Evolutionary conservation across 2,113 vertebrate genomes (phyloP).

Genomic region (Bothrops jararaca): DNA sequence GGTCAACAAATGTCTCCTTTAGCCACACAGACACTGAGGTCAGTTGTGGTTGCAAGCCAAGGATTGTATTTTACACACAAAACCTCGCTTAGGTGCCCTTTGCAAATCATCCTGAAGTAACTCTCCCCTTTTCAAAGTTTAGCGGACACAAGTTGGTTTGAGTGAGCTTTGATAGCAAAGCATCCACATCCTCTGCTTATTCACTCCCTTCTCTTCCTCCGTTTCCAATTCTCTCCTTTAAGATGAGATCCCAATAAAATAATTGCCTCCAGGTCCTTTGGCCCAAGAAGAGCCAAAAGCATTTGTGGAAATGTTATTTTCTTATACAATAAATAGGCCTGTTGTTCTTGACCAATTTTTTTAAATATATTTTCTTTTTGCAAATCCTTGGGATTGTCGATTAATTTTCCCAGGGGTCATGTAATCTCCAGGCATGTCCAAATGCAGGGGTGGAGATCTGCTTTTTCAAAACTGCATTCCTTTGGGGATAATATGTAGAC

Average conservation of each 20-base stretch:
- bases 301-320: background rate
- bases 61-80: no score
- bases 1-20: no score
- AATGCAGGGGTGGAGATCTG: background rate
- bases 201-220: background rate
- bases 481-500: background rate
- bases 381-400: background rate
- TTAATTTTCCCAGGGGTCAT: background rate
- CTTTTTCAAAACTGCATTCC: background rate
- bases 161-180: background rate
- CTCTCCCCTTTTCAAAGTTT: constrained; percentile 1
- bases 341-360: background rate
- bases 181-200: background rate
- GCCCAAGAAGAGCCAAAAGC: background rate
- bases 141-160: background rate
- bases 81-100: background rate
- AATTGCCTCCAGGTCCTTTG: background rate
- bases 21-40: no score
- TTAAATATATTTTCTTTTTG: background rate
- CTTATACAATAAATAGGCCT: background rate
- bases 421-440: background rate
- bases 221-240: background rate
- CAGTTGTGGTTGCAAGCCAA: no score
- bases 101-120: background rate
- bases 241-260: constrained; percentile 7